These are phyloP conservation scores for Leptonema lineaticorne DNA, from an alignment of 1,140 invertebrate genomes.

Conservation along the genomic window DNA sequence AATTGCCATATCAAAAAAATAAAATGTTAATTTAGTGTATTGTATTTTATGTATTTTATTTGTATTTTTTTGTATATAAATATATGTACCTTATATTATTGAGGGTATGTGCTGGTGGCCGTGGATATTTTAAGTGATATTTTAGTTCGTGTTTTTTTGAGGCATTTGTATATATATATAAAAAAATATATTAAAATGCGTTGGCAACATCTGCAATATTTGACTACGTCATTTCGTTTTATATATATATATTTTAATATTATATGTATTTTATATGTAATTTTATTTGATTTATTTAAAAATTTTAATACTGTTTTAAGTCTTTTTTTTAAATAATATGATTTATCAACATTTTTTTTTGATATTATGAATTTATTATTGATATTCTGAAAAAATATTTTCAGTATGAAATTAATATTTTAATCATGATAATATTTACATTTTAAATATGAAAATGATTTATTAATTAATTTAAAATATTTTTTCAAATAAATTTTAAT, in stretches of 20 bases:
- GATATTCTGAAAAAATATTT: no score
- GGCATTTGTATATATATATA: not conserved
- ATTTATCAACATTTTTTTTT: no score
- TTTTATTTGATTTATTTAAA: not conserved
- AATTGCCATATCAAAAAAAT: not conserved
- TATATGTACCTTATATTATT: conserved; percentile 60
- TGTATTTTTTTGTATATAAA: conserved; percentile 2
- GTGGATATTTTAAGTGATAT: conserved; percentile 27
- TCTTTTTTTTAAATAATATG: no score
- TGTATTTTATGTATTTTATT: not conserved
- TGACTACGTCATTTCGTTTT: conserved; percentile 13
- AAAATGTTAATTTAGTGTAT: not conserved
- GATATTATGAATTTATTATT: no score
- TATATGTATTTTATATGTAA: not conserved
- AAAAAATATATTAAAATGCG: conserved; percentile 13
- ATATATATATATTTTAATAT: not conserved
- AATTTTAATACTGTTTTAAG: not conserved
- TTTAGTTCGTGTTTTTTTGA: conserved; percentile 2
- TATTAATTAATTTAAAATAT: no score
- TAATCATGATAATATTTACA: no score
- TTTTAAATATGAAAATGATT: no score
- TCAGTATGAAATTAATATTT: no score
- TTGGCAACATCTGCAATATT: conserved; percentile 20
- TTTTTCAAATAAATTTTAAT: no score
- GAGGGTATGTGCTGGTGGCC: conserved; percentile 67